These are phyloP conservation scores for Azorinus chamasolen DNA, from an alignment of 2,888 invertebrate species.

Conservation along the genomic window DNA sequence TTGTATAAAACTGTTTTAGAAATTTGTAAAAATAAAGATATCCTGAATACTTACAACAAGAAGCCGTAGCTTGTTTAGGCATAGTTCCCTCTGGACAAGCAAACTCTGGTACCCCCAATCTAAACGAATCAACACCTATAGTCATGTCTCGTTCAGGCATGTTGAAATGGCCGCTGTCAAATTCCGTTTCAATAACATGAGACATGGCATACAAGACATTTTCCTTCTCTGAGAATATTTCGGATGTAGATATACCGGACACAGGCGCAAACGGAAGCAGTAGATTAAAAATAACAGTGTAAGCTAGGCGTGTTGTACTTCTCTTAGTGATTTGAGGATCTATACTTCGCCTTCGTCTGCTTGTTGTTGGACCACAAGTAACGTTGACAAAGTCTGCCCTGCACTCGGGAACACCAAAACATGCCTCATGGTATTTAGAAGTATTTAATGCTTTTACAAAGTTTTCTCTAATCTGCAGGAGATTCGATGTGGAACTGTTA, in stretches of 20 bases:
- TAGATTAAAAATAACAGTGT: slow-evolving; percentile 30
- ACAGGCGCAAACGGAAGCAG: slow-evolving; percentile 23
- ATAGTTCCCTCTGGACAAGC: slow-evolving; percentile 4
- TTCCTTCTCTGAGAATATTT: slow-evolving; percentile 11
- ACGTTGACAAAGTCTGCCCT: slow-evolving; percentile 47
- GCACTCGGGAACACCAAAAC: slow-evolving; percentile 49
- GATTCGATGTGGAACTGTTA: slow-evolving; percentile 34
- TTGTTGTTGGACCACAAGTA: slow-evolving; percentile 45
- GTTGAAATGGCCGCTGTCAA: slow-evolving; percentile 40
- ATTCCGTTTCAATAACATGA: slow-evolving; percentile 36
- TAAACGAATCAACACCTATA: slow-evolving; percentile 37
- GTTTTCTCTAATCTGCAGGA: slow-evolving; percentile 43
- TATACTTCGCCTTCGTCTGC: slow-evolving; percentile 27
- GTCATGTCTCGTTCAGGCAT: slow-evolving; percentile 23
- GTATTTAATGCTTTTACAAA: slow-evolving; percentile 48
- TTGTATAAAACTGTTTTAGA: no score
- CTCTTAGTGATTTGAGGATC: not conserved
- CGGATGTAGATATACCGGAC: slow-evolving; percentile 1
- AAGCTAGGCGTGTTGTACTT: slow-evolving; percentile 15
- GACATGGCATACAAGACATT: slow-evolving; percentile 33
- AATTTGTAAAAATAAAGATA: no score
- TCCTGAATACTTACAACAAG: slow-evolving; percentile 15
- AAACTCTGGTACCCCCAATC: slow-evolving; percentile 18
- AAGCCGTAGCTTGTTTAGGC: not conserved
- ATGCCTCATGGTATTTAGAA: slow-evolving; percentile 31